Conservation (phyloP, 2,797 vertebrate species). For the Poeciliopsis turneri region DNA sequence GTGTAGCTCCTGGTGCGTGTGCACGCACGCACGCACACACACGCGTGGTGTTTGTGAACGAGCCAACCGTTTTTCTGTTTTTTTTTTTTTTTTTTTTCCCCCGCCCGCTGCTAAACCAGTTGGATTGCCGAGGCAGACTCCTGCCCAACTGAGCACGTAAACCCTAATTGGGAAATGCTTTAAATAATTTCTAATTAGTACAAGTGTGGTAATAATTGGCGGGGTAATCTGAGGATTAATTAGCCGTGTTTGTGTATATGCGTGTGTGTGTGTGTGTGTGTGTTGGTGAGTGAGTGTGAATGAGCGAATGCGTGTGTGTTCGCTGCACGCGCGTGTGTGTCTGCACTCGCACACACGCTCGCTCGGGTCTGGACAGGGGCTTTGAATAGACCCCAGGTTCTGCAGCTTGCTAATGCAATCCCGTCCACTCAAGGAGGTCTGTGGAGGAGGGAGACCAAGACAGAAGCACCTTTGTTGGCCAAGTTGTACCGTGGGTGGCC, state of each 20-base stretch:
- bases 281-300: constrained; percentile 69
- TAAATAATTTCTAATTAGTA: constrained; percentile 94
- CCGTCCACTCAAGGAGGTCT: constrained; percentile 81
- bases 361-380: constrained; percentile 51
- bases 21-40: background rate
- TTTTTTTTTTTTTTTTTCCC: background rate
- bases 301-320: constrained; percentile 54
- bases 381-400: constrained; percentile 78
- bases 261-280: constrained; percentile 32
- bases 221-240: constrained; percentile 89
- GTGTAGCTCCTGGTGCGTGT: constrained; percentile 18
- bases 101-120: constrained; percentile 64
- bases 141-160: constrained; percentile 83
- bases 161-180: constrained; percentile 90
- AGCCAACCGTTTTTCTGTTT: constrained; percentile 24
- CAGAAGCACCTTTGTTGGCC: constrained; percentile 90
- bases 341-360: constrained; percentile 27
- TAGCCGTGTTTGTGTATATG: constrained; percentile 80
- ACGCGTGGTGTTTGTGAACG: constrained; percentile 43
- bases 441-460: constrained; percentile 82
- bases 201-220: constrained; percentile 93
- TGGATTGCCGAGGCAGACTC: constrained; percentile 89
- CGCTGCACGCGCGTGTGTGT: constrained; percentile 33
- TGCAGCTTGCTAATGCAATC: constrained; percentile 82
- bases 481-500: constrained; percentile 89